phyloP scores from a whole-genome alignment of 1,140 invertebrate genomes.

The Drosophila pectinifera region DNA sequence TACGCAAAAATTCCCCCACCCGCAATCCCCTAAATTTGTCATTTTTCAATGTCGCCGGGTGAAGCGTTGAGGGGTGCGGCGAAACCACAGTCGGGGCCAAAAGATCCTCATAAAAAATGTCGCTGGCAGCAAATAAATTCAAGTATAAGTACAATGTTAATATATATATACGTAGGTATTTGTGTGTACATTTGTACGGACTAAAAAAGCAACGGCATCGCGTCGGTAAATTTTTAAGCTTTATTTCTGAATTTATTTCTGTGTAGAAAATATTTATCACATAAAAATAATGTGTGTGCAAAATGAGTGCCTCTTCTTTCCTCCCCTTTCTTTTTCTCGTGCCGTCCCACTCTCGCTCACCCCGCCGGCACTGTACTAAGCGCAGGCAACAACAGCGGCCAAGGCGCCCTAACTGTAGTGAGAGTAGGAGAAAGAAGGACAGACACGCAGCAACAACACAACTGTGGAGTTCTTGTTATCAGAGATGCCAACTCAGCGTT shows the following conservation, averaged over 20 bases:
- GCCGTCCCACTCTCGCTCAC: constrained; percentile 8
- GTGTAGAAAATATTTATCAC: constrained; percentile 51
- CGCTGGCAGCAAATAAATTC: constrained; percentile 64
- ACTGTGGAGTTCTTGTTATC: constrained; percentile 46
- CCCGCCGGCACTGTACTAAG: constrained; percentile 57
- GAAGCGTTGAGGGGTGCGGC: not conserved
- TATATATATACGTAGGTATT: constrained; percentile 6
- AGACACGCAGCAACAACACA: constrained; percentile 19
- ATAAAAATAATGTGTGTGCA: constrained; percentile 47
- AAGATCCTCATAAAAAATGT: constrained; percentile 72
- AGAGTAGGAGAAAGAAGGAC: constrained; percentile 36
- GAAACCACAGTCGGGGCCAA: constrained; percentile 55
- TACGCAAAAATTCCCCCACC: constrained; percentile 17
- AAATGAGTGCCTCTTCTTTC: constrained; percentile 29
- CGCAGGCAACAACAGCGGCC: constrained; percentile 43
- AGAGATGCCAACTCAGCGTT: constrained; percentile 13
- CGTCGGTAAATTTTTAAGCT: constrained; percentile 66
- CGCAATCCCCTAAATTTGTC: constrained; percentile 23
- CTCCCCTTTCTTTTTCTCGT: constrained; percentile 25
- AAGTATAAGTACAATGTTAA: constrained; percentile 37
- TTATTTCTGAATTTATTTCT: constrained; percentile 68
- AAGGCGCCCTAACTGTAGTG: constrained; percentile 39
- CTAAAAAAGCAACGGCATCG: constrained; percentile 58
- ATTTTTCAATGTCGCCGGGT: constrained; percentile 60
- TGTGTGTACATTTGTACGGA: constrained; percentile 27